Evolutionary conservation across 2,888 invertebrate genomes (phyloP), one percentile per base, ranked within the genome.

Genomic region (Melikaiella ostensackeni): DNA sequence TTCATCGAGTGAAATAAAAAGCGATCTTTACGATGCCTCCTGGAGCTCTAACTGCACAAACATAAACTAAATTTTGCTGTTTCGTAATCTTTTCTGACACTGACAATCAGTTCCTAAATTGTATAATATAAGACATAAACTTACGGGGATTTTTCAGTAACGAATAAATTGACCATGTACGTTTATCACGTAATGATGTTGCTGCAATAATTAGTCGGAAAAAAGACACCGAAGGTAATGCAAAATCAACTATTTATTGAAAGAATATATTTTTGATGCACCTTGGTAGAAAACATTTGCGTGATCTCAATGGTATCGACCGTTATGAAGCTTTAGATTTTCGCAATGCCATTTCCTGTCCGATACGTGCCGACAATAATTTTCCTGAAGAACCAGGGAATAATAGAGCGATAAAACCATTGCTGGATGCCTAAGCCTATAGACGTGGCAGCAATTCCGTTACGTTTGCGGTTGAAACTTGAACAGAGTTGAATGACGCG

Each of bases 81-180:
- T 77, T 81, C 82, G 80, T 81, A 83, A 84, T 84, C 79, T 77
- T 76, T 81, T 73, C 77, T 75, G 66, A 61, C 75, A 75, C 78
- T 57, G 80, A 81, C 85, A 82, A 86, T 85, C 83, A 78, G 57
- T 50, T 8, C 50, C n/a, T n/a, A n/a, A 50, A n/a, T n/a, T 50
- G 50, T 19, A 50, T 50, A n/a, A n/a, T 50, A 21, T 64, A 42
- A 42, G 24, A 66, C 42, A 66, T 42, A 42, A 66, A 66, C 21
- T 63, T 8, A 2, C 50, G n/a, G 73, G 77, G 79, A 79, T 42
- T 35, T 81, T 85, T 79, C 77, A 75, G 82, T 88, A 87, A 87
- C 87, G 84, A 86, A 86, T 87, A 86, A 88, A 88, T 88, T 86
- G 84, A 80, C 88, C 83, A 79, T 84, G 81, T 83, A 77, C 80